phyloP scores from a whole-genome alignment of 2,888 invertebrate genomes.

The Dryobotodes eremita region DNA sequence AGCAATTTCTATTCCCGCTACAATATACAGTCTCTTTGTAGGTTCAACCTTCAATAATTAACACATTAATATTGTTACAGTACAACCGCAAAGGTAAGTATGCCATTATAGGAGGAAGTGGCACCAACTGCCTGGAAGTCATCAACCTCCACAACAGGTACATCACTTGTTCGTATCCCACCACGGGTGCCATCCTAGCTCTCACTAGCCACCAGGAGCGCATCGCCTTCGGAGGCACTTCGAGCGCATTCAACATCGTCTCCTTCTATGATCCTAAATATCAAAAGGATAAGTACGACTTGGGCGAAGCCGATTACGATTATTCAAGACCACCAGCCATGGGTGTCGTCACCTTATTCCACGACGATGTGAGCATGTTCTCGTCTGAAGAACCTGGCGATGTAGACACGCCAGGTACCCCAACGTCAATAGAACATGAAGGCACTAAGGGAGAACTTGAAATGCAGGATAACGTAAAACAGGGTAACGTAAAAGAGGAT shows the following conservation, averaged over 20 bases:
- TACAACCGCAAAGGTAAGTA: conserved; percentile 88
- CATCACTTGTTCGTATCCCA: conserved; percentile 85
- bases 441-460: not conserved
- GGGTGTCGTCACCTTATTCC: conserved; percentile 49
- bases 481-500: not conserved
- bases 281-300: conserved; percentile 75
- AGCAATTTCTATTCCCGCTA: conserved; percentile 1
- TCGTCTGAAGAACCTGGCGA: conserved; percentile 21
- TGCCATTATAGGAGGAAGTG: conserved; percentile 86
- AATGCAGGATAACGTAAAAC: not conserved
- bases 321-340: conserved; percentile 56
- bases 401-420: not conserved
- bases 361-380: conserved; percentile 36
- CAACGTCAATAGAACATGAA: not conserved
- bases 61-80: conserved; percentile 72
- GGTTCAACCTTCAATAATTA: not conserved
- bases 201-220: conserved; percentile 82
- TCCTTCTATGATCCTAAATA: conserved; percentile 87
- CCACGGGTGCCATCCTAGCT: conserved; percentile 80
- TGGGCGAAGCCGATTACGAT: conserved; percentile 64
- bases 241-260: conserved; percentile 82
- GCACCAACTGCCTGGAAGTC: conserved; percentile 86
- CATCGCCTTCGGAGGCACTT: conserved; percentile 86
- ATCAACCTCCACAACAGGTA: conserved; percentile 87
- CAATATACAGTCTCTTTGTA: not conserved